A percentile compares a stretch with the other conserved stretches of the same genome.
Evolutionary conservation across 2,113 vertebrate genomes (phyloP).

Genomic region (Paramormyrops kingsleyae): DNA sequence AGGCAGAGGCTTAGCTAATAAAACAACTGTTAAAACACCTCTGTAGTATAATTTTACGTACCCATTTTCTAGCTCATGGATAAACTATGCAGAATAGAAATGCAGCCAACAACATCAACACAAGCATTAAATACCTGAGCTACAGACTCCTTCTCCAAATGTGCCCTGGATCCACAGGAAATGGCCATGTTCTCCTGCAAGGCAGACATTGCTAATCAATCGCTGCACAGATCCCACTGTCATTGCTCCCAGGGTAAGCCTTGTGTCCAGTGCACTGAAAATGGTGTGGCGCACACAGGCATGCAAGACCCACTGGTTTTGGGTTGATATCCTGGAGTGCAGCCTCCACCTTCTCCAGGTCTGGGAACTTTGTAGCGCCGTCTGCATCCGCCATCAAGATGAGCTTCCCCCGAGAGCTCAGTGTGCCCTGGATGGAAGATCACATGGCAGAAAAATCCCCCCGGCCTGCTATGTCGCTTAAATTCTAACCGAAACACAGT

Average conservation of each 20-base stretch:
- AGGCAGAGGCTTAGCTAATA: background rate
- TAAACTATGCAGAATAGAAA: background rate
- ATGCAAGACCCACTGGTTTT: conserved; percentile 66
- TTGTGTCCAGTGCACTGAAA: background rate
- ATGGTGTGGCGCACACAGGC: no score
- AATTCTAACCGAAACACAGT: background rate
- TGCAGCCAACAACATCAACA: background rate
- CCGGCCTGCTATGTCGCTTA: background rate
- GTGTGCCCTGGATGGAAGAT: conserved; percentile 66
- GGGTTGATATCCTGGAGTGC: conserved; percentile 67
- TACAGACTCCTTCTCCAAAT: conserved; percentile 84
- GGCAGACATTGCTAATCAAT: background rate
- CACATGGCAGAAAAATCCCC: background rate
- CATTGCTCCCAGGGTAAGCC: background rate
- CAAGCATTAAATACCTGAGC: conserved; percentile 67
- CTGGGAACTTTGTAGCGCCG: conserved; percentile 89
- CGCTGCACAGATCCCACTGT: background rate
- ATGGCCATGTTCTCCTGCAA: conserved; percentile 83
- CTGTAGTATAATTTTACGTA: background rate
- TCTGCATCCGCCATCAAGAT: conserved; percentile 97
- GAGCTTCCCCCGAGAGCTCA: conserved; percentile 73
- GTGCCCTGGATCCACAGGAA: conserved; percentile 93
- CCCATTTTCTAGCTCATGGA: background rate
- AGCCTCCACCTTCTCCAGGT: conserved; percentile 84
- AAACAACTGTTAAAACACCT: background rate